Percentiles rank a stretch among this genome's conserved stretches.
These are phyloP conservation scores for Sinosuthora webbiana DNA, from an alignment of 2,113 vertebrate species.

Conservation along the genomic window DNA sequence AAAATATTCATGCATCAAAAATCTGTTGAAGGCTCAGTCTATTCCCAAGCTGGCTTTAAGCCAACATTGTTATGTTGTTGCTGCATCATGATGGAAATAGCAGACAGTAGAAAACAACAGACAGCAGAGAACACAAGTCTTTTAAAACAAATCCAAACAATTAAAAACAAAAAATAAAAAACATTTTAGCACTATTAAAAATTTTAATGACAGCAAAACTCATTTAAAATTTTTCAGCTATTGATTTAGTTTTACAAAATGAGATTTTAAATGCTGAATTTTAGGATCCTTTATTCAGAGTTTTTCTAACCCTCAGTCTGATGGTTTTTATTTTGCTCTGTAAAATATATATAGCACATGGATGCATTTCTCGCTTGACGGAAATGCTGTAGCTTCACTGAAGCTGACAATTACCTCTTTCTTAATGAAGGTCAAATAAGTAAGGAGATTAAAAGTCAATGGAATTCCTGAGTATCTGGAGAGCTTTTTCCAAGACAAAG, in stretches of 20 bases:
- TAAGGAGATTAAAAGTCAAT: not conserved
- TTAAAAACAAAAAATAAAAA: not conserved
- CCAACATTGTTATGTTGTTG: conserved; percentile 59
- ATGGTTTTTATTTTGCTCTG: not conserved
- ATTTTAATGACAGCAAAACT: not conserved
- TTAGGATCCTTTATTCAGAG: not conserved
- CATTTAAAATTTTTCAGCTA: not conserved
- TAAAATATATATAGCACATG: not conserved
- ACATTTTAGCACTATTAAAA: not conserved
- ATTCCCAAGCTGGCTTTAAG: conserved; percentile 41
- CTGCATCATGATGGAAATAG: conserved; percentile 48
- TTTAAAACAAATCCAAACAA: not conserved
- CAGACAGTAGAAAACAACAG: conserved; percentile 11
- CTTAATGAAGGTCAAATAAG: not conserved
- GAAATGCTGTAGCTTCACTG: not conserved
- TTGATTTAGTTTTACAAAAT: not conserved
- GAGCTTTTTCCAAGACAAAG: not conserved
- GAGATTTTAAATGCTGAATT: not conserved
- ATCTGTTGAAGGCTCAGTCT: conserved; percentile 5
- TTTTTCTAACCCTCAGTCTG: not conserved
- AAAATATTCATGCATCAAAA: conserved; percentile 51
- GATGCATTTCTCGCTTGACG: not conserved
- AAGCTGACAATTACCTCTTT: not conserved
- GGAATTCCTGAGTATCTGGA: not conserved
- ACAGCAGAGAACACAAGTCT: not conserved